Evolutionary conservation across 2,797 vertebrate species (phyloP).

Genomic region (Channallabes apus): DNA sequence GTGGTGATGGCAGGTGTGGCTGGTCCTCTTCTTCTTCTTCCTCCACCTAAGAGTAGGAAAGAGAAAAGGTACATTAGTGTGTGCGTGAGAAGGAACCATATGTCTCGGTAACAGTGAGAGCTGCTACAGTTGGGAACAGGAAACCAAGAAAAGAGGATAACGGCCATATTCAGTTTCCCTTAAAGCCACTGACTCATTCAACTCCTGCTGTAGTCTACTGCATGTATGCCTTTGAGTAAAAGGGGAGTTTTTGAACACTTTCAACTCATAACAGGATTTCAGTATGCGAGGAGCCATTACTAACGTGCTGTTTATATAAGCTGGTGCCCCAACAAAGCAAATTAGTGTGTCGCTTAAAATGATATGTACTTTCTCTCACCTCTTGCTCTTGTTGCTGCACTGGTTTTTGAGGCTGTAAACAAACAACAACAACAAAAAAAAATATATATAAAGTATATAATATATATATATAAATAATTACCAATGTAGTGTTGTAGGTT

Average conservation of each 20-base stretch:
- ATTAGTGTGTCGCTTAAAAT: background rate
- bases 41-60: constrained; percentile 53
- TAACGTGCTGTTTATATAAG: background rate
- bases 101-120: constrained; percentile 60
- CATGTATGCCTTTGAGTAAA: constrained; percentile 50
- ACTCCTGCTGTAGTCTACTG: constrained; percentile 53
- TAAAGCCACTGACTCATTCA: constrained; percentile 77
- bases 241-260: constrained; percentile 48
- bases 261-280: constrained; percentile 47
- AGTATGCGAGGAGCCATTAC: background rate
- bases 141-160: constrained; percentile 76
- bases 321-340: background rate
- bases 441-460: background rate
- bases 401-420: constrained; percentile 58
- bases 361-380: constrained; percentile 46
- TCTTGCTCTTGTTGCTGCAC: constrained; percentile 52
- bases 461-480: background rate
- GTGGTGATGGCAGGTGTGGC: constrained; percentile 64
- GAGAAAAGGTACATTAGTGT: constrained; percentile 16
- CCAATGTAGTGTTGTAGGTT: background rate
- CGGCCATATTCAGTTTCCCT: constrained; percentile 74
- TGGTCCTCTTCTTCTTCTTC: constrained; percentile 60
- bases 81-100: constrained; percentile 20
- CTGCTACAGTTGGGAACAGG: constrained; percentile 73
- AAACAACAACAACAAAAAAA: no score